These are phyloP conservation scores for Dallia pectoralis DNA, from an alignment of 2,797 vertebrate species.

Conservation along the genomic window DNA sequence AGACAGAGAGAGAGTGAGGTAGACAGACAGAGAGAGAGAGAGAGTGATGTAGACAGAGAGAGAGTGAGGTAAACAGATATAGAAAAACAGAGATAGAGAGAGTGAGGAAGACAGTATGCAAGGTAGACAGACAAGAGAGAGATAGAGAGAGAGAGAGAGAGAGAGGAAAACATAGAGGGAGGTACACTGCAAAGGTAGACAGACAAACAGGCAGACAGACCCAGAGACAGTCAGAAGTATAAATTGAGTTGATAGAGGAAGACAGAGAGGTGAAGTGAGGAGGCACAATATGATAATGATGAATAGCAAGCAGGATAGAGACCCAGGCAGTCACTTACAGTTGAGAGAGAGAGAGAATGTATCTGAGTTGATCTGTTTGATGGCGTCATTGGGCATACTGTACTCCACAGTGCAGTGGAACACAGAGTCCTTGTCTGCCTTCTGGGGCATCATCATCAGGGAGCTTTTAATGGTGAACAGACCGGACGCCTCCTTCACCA, in stretches of 20 bases:
- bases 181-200: too few species aligned
- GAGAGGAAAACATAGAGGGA: neutral
- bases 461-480: conserved; percentile 76
- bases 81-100: neutral
- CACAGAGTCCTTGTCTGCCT: conserved; percentile 73
- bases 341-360: conserved; percentile 77
- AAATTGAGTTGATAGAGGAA: rapidly evolving
- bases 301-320: neutral
- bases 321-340: conserved; percentile 74
- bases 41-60: neutral
- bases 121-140: neutral
- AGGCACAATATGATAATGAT: neutral
- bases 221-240: neutral
- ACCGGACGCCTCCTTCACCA: conserved; percentile 81
- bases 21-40: neutral
- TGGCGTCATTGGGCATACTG: conserved; percentile 58
- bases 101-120: neutral
- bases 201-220: neutral
- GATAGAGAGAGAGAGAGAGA: neutral
- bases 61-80: neutral
- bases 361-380: conserved; percentile 62
- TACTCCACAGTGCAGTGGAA: conserved; percentile 81
- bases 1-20: neutral
- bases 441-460: conserved; percentile 76
- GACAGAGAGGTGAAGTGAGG: neutral